Evolutionary conservation across 2,888 invertebrate genomes (phyloP), one percentile per base, ranked within the genome.

Genomic region (Dione juno): DNA sequence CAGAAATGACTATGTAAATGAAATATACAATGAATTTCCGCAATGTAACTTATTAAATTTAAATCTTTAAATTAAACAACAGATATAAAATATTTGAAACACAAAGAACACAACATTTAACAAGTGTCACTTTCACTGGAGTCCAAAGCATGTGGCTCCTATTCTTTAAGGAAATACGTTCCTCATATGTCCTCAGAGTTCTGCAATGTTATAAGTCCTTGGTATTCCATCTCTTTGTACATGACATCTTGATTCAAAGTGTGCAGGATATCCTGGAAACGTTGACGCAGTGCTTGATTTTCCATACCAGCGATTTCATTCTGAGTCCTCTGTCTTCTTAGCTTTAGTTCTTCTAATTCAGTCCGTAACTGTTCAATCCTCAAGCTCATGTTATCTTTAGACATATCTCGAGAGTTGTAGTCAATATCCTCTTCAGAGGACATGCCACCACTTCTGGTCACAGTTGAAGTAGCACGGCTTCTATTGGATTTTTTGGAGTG

Each of bases 301-400:
- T 98, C 97, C 83, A 98, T 97, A 58, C 96, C 96, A 28, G 96
- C 95, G 73, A 98, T 96, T 87, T 98, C 97, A 76, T 95, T 94
- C 80, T 98, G 97, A 75, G 97, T 97, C 78, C 96, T 95, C 68
- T 95, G 94, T 72, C 96, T 93, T 64, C 96, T 94, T 50, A 95
- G 94, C 79, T 96, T 96, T 16, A 98, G 87, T 75, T 97, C 97
- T 16, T 95, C 95, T 61, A 98, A 89, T 84, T 98, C 97, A 13
- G 95, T 90, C 66, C 95, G 95, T 3, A 98, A 85, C 76, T 96
- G 95, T 67, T 95, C 95, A 77, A 98, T 94, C 77, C 97, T 95
- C 0, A 93, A 85, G 77, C 94, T 94, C 79, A 95, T 93, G 72
- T 94, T 93, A 37, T 94, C 94, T 70, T 90, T 89, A 71, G 92